Evolutionary conservation across 2,113 vertebrate genomes (phyloP).

Genomic region (Tamias sibiricus): DNA sequence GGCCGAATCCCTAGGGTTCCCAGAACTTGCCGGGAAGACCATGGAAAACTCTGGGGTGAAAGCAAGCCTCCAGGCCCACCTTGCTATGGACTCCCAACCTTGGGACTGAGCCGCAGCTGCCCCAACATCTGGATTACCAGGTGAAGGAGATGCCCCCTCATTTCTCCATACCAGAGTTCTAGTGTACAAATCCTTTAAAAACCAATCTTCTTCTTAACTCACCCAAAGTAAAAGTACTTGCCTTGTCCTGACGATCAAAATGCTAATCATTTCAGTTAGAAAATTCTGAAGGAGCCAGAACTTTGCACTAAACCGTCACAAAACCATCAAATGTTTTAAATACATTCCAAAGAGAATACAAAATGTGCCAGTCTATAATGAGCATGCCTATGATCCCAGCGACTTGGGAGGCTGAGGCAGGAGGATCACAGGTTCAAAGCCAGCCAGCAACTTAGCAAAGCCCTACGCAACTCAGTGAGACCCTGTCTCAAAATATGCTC

Average conservation of each 20-base stretch:
- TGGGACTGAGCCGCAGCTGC: not conserved
- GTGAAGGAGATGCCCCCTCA: not conserved
- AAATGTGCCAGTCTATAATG: not conserved
- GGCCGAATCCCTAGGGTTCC: not conserved
- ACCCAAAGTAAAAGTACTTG: not conserved
- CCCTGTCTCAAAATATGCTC: too few relatives aligned
- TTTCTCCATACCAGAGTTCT: not conserved
- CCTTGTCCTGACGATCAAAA: not conserved
- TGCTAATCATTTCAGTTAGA: not conserved
- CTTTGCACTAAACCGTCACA: not conserved
- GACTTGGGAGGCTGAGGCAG: too few relatives aligned
- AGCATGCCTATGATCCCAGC: too few relatives aligned
- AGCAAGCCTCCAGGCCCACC: not conserved
- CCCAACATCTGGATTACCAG: not conserved
- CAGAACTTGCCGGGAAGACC: not conserved
- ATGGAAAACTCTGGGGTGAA: not conserved
- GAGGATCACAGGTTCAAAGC: too few relatives aligned
- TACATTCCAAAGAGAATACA: not conserved
- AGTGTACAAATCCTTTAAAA: not conserved
- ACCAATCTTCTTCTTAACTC: not conserved
- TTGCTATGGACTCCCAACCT: not conserved
- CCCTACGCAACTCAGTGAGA: too few relatives aligned
- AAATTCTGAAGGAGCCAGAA: conserved; percentile 1
- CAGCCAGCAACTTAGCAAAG: too few relatives aligned
- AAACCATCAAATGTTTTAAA: not conserved